These are phyloP conservation scores for Apteryx owenii DNA, from an alignment of 2,113 vertebrate species.

Conservation along the genomic window DNA sequence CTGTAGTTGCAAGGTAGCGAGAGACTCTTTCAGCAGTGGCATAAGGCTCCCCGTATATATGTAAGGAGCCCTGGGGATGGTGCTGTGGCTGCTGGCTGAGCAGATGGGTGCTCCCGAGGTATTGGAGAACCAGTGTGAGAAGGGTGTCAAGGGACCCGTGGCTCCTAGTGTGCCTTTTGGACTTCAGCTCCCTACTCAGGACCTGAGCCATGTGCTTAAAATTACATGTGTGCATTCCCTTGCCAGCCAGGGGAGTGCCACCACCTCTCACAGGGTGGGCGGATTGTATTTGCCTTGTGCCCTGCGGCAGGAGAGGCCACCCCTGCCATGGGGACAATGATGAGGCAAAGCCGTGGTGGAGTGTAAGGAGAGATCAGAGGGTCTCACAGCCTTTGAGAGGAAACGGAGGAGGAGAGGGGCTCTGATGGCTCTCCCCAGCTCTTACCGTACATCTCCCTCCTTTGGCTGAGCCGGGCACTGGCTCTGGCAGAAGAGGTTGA, in stretches of 20 bases:
- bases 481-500: not conserved
- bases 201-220: not conserved
- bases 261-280: not conserved
- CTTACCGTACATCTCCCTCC: not conserved
- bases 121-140: too few relatives aligned
- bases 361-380: not conserved
- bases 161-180: too few relatives aligned
- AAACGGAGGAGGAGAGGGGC: fast-evolving
- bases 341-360: not conserved
- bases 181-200: not conserved
- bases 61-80: too few relatives aligned
- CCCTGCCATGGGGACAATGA: not conserved
- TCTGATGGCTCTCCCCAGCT: not conserved
- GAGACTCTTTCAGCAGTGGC: not conserved
- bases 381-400: not conserved
- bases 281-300: too few relatives aligned
- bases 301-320: not conserved
- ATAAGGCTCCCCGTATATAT: not conserved
- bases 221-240: fast-evolving
- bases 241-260: not conserved
- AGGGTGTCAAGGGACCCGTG: too few relatives aligned
- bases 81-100: too few relatives aligned
- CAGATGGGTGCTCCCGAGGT: too few relatives aligned
- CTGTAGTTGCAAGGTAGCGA: not conserved
- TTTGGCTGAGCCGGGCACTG: not conserved